A percentile compares a stretch with the other conserved stretches of the same genome.
These are phyloP conservation scores for Labrus mixtus DNA, from an alignment of 2,113 vertebrate genomes.

Conservation along the genomic window DNA sequence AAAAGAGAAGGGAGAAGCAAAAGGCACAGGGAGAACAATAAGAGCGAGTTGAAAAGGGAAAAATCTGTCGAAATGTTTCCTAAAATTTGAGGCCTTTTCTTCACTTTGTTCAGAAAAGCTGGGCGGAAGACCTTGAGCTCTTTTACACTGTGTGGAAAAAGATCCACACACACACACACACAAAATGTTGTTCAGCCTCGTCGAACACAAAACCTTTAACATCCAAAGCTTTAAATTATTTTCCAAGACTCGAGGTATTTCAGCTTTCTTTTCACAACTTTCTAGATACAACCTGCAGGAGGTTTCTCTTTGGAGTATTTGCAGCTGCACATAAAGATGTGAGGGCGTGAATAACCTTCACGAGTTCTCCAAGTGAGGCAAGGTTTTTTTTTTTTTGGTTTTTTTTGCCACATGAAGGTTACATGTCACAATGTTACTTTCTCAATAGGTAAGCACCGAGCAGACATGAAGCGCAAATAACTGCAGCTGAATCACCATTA, in stretches of 20 bases:
- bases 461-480: too few species aligned
- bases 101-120: neutral
- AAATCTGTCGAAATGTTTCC: neutral
- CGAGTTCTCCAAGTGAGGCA: neutral
- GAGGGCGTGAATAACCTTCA: neutral
- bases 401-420: neutral
- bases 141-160: neutral
- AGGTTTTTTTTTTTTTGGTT: neutral
- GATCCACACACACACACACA: neutral
- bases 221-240: neutral
- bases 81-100: neutral
- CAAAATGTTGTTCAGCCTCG: neutral
- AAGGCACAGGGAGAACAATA: conserved; percentile 7
- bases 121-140: neutral
- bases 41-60: neutral
- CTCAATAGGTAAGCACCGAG: too few species aligned
- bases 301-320: neutral
- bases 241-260: neutral
- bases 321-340: neutral
- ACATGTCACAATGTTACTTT: neutral
- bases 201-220: neutral
- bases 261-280: neutral
- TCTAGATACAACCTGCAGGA: neutral
- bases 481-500: too few species aligned
- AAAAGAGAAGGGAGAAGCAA: conserved; percentile 1